Evolutionary conservation across 2,888 invertebrate species (phyloP).

Genomic region (Lepidocyrtoides sp.): DNA sequence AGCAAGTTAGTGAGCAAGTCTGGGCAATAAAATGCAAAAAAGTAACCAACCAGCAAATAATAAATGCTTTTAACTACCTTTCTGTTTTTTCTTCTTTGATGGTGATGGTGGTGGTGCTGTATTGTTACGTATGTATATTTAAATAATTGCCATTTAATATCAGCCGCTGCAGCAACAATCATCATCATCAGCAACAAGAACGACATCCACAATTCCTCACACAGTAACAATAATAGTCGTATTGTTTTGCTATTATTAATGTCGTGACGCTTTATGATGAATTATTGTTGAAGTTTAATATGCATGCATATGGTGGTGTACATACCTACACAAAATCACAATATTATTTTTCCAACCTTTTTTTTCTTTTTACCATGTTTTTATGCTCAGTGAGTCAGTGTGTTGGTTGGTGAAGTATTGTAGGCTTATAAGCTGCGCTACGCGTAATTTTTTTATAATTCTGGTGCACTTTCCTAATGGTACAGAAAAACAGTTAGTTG

Average conservation of each 20-base stretch:
- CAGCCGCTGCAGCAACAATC: neutral
- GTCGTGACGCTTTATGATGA: slow-evolving; percentile 5
- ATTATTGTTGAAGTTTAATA: too few relatives aligned
- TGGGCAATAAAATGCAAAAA: slow-evolving; percentile 34
- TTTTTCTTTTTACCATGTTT: neutral
- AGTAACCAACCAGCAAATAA: slow-evolving; percentile 50
- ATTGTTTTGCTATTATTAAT: slow-evolving; percentile 7
- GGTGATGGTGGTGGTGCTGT: neutral
- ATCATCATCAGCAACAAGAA: neutral
- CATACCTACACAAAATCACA: neutral
- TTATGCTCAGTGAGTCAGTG: slow-evolving; percentile 32
- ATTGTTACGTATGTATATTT: neutral
- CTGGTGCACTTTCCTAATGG: slow-evolving; percentile 57
- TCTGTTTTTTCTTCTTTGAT: neutral
- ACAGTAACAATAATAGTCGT: neutral
- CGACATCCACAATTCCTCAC: slow-evolving; percentile 29
- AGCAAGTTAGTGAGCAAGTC: too few relatives aligned
- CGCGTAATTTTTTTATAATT: neutral
- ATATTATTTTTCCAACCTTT: neutral
- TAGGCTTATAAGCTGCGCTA: neutral
- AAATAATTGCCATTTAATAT: slow-evolving; percentile 41
- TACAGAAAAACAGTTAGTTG: slow-evolving; percentile 58
- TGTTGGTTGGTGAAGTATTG: neutral
- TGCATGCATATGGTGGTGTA: neutral
- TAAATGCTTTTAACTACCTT: neutral